Conservation (phyloP, 2,888 invertebrate genomes). For the Clanis bilineata region DNA sequence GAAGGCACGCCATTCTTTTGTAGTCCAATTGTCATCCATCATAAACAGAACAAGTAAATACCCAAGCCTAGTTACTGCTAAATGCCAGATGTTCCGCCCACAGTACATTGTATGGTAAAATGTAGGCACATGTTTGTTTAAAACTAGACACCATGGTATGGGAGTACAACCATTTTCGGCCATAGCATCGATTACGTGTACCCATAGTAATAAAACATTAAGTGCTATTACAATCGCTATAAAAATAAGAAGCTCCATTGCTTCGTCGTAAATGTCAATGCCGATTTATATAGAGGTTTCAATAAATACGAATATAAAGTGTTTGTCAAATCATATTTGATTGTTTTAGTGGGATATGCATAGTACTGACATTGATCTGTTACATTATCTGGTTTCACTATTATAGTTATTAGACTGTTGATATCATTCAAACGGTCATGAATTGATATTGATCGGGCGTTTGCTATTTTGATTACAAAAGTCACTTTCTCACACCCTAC, state of each 20-base stretch:
- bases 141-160: slow-evolving; percentile 54
- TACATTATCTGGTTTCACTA: too few species aligned
- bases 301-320: slow-evolving; percentile 19
- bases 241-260: slow-evolving; percentile 21
- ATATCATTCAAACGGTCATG: too few species aligned
- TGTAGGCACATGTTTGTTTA: slow-evolving; percentile 46
- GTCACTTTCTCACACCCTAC: too few species aligned
- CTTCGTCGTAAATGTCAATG: slow-evolving; percentile 27
- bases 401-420: too few species aligned
- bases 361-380: too few species aligned
- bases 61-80: slow-evolving; percentile 35
- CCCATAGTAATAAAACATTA: slow-evolving; percentile 16
- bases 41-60: slow-evolving; percentile 30
- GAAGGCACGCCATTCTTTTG: background rate
- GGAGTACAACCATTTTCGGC: slow-evolving; percentile 62
- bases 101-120: slow-evolving; percentile 73
- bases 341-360: background rate
- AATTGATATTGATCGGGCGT: too few species aligned
- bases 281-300: slow-evolving; percentile 18
- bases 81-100: slow-evolving; percentile 49
- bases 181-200: slow-evolving; percentile 32
- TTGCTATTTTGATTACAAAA: too few species aligned
- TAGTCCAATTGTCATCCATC: slow-evolving; percentile 16
- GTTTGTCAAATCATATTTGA: too few species aligned
- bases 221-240: slow-evolving; percentile 2